Percentiles rank a stretch among this genome's conserved stretches.
These are phyloP conservation scores for Prorops nasuta DNA, from an alignment of 1,140 invertebrate genomes.

Conservation along the genomic window DNA sequence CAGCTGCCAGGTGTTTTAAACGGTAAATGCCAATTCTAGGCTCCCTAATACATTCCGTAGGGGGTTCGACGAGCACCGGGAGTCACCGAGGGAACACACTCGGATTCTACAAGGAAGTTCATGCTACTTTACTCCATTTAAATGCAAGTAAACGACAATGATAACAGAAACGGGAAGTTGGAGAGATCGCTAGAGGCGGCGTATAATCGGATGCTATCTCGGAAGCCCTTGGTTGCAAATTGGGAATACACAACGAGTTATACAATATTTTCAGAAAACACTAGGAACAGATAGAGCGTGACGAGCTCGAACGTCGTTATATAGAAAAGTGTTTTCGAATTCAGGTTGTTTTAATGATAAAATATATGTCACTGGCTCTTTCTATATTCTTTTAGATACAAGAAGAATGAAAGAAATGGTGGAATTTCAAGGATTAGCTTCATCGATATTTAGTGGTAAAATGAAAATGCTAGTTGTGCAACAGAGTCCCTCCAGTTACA, in stretches of 20 bases:
- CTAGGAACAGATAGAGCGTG: background rate
- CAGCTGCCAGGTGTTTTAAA: too few species aligned
- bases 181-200: slow-evolving; percentile 10
- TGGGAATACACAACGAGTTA: background rate
- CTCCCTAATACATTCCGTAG: too few species aligned
- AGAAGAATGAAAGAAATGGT: background rate
- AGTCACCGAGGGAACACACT: too few species aligned
- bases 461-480: too few species aligned
- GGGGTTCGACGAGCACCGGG: too few species aligned
- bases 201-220: slow-evolving; percentile 19
- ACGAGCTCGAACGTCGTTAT: background rate
- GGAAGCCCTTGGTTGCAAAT: background rate
- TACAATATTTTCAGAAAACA: too few species aligned
- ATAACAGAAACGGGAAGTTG: slow-evolving; percentile 9
- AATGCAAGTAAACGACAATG: slow-evolving; percentile 17
- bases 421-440: background rate
- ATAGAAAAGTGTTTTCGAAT: background rate
- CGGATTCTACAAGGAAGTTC: too few species aligned
- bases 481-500: too few species aligned
- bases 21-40: too few species aligned
- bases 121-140: slow-evolving; percentile 17
- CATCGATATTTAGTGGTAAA: too few species aligned
- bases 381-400: background rate
- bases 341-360: background rate
- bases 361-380: background rate